Evolutionary conservation across 92 coral and sea anemone species (phyloP).

Genomic region (Phenganax marumi): DNA sequence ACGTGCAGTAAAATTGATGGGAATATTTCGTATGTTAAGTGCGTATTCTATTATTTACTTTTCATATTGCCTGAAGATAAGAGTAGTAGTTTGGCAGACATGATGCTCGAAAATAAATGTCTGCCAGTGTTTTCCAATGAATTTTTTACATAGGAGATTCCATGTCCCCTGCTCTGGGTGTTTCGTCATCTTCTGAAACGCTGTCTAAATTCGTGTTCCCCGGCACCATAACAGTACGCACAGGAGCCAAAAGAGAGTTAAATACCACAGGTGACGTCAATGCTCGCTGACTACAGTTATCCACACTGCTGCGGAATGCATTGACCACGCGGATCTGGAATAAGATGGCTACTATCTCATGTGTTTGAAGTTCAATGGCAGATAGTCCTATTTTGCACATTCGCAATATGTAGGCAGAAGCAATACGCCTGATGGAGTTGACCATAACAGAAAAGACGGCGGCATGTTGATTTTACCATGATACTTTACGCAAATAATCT

Average conservation of each 20-base stretch:
- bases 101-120: not conserved
- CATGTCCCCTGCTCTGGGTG: slow-evolving; percentile 77
- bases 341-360: not conserved
- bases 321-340: slow-evolving; percentile 95
- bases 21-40: not conserved
- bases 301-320: slow-evolving; percentile 96
- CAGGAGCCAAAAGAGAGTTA: slow-evolving; percentile 98
- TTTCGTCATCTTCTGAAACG: slow-evolving; percentile 56
- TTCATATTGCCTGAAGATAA: not conserved
- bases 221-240: slow-evolving; percentile 92
- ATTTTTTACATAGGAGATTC: slow-evolving; percentile 72
- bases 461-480: no score
- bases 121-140: not conserved
- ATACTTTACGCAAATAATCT: no score
- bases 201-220: slow-evolving; percentile 61
- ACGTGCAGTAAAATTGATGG: not conserved
- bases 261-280: slow-evolving; percentile 97
- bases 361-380: no score
- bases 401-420: no score
- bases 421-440: no score
- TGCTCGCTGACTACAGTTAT: slow-evolving; percentile 94
- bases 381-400: no score
- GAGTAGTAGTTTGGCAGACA: not conserved
- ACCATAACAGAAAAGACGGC: no score
- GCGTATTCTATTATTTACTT: not conserved